Evolutionary conservation across 1,140 invertebrate species (phyloP).

Genomic region (Drosophila subpulchrella): DNA sequence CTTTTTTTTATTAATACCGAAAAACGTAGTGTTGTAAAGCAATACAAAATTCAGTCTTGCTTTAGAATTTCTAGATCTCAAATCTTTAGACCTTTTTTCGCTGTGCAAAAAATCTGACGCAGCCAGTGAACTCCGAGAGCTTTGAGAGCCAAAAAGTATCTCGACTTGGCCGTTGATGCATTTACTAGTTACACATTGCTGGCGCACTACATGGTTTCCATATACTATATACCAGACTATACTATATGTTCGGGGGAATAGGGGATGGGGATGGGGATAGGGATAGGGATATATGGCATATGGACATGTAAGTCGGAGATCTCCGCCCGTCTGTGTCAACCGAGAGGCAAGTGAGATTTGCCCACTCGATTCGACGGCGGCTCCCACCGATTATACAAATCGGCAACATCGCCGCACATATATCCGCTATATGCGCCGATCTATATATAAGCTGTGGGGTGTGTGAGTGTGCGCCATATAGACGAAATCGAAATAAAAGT

Average conservation of each 20-base stretch:
- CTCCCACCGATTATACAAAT: conserved; percentile 30
- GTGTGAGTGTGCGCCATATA: conserved; percentile 38
- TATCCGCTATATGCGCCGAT: conserved; percentile 22
- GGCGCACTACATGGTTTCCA: not conserved
- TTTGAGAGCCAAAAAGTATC: conserved; percentile 20
- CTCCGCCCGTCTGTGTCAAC: conserved; percentile 29
- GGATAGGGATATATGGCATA: not conserved
- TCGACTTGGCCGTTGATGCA: conserved; percentile 31
- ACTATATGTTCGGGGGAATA: conserved; percentile 1
- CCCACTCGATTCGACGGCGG: conserved; percentile 7
- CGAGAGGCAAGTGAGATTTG: conserved; percentile 33
- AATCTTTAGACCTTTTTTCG: not conserved
- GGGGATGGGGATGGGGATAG: not conserved
- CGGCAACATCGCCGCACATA: conserved; percentile 11
- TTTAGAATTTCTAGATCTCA: not conserved
- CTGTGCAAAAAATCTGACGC: conserved; percentile 7
- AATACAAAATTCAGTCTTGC: not conserved
- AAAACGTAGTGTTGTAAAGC: not conserved
- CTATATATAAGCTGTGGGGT: conserved; percentile 39
- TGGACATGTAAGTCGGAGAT: conserved; percentile 18
- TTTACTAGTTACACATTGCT: conserved; percentile 35
- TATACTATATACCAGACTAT: conserved; percentile 9
- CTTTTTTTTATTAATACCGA: too few relatives aligned
- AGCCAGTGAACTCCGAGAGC: conserved; percentile 16
- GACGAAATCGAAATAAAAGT: conserved; percentile 81